These are phyloP conservation scores for Sprattus sprattus DNA, from an alignment of 2,113 vertebrate species.

Conservation along the genomic window DNA sequence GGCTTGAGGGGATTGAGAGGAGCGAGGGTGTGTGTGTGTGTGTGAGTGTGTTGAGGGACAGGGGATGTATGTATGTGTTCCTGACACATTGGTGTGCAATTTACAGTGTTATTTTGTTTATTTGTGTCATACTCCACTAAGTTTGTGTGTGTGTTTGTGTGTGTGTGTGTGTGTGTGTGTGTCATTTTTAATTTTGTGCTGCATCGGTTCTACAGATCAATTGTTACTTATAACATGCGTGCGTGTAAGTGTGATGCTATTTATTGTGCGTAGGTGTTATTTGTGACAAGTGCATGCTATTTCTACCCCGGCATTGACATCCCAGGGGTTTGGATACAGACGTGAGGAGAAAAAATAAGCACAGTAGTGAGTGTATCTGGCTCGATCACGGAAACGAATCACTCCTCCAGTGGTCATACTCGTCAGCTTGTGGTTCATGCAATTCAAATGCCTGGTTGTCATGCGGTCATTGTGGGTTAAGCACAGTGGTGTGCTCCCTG, in stretches of 20 bases:
- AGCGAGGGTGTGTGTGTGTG: background rate
- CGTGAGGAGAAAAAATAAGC: background rate
- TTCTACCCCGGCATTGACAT: background rate
- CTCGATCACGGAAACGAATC: background rate
- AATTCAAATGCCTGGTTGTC: background rate
- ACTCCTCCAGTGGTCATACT: background rate
- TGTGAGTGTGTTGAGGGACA: conserved; percentile 10
- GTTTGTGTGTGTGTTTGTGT: background rate
- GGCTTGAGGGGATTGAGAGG: background rate
- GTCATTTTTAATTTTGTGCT: background rate
- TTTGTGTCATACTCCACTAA: background rate
- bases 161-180: background rate
- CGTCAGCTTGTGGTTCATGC: background rate
- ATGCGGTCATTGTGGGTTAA: background rate
- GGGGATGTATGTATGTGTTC: conserved; percentile 1
- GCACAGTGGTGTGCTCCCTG: background rate
- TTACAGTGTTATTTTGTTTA: background rate
- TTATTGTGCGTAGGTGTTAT: background rate
- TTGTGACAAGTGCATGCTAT: background rate
- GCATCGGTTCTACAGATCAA: background rate
- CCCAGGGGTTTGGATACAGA: background rate
- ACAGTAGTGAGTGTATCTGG: background rate
- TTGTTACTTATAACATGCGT: background rate
- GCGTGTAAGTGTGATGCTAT: background rate
- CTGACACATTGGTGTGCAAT: no score